Evolutionary conservation across 2,888 invertebrate species (phyloP).

Genomic region (Mythimna impura): DNA sequence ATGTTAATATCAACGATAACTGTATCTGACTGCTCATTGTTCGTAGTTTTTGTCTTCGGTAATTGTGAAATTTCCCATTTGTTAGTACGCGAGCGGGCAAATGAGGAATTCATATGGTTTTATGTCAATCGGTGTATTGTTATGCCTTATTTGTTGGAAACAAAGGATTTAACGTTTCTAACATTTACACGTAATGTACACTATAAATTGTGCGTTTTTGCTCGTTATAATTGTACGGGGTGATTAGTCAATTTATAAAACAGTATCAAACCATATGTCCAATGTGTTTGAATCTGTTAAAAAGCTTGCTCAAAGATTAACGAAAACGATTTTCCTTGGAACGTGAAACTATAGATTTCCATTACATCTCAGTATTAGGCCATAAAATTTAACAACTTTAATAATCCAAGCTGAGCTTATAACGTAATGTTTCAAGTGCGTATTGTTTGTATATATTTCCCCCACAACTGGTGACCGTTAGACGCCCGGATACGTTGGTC

Average conservation of each 20-base stretch:
- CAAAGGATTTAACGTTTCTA: conserved; percentile 46
- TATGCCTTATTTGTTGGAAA: conserved; percentile 41
- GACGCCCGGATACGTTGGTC: conserved; percentile 69
- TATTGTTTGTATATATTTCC: conserved; percentile 62
- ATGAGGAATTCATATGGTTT: conserved; percentile 57
- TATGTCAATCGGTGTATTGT: conserved; percentile 53
- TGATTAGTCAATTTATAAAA: conserved; percentile 24
- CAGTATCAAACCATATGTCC: no score
- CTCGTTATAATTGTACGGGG: conserved; percentile 1
- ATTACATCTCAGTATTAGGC: conserved; percentile 25
- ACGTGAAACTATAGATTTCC: conserved; percentile 21
- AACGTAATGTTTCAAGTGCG: conserved; percentile 52
- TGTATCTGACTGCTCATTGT: conserved; percentile 67
- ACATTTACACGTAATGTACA: conserved; percentile 24
- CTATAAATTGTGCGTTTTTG: conserved; percentile 25
- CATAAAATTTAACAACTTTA: conserved; percentile 47
- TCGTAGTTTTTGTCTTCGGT: conserved; percentile 61
- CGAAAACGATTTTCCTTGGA: conserved; percentile 14
- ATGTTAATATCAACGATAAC: conserved; percentile 68
- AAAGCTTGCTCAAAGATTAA: conserved; percentile 2
- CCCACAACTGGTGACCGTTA: conserved; percentile 61
- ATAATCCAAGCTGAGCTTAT: conserved; percentile 45
- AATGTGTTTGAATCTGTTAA: conserved; percentile 14
- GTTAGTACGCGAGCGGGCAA: conserved; percentile 49
- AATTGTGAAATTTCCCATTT: conserved; percentile 63